A percentile compares a stretch with the other conserved stretches of the same genome.
These are phyloP conservation scores for Zosterops lateralis DNA, from an alignment of 2,113 vertebrate genomes.

Conservation along the genomic window DNA sequence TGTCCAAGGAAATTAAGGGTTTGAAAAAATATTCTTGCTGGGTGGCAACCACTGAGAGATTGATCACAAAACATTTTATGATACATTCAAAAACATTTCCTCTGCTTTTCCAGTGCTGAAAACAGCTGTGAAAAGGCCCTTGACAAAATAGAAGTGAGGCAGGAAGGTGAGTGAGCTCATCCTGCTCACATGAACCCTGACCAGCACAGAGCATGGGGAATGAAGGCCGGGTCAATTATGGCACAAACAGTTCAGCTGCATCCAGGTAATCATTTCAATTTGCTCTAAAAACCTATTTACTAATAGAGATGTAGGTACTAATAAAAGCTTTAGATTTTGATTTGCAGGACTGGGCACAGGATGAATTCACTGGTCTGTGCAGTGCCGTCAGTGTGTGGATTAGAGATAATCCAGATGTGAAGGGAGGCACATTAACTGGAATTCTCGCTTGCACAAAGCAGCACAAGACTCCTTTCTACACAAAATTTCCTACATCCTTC, in stretches of 20 bases:
- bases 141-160: fast-evolving
- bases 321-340: not conserved
- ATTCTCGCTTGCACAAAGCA: not conserved
- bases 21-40: not conserved
- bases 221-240: fast-evolving
- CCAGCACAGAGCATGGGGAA: fast-evolving
- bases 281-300: not conserved
- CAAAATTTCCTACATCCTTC: not conserved
- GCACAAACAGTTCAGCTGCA: not conserved
- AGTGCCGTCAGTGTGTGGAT: fast-evolving
- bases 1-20: not conserved
- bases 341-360: not conserved
- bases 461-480: not conserved
- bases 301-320: not conserved
- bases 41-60: not conserved
- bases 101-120: not conserved
- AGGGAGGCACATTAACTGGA: fast-evolving
- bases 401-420: not conserved
- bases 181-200: not conserved
- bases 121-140: not conserved
- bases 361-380: not conserved
- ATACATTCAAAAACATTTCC: not conserved
- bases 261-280: not conserved
- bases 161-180: not conserved
- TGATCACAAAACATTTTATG: not conserved